Conservation (phyloP, 2,888 invertebrate genomes). For the Hofmannophila pseudospretella region DNA sequence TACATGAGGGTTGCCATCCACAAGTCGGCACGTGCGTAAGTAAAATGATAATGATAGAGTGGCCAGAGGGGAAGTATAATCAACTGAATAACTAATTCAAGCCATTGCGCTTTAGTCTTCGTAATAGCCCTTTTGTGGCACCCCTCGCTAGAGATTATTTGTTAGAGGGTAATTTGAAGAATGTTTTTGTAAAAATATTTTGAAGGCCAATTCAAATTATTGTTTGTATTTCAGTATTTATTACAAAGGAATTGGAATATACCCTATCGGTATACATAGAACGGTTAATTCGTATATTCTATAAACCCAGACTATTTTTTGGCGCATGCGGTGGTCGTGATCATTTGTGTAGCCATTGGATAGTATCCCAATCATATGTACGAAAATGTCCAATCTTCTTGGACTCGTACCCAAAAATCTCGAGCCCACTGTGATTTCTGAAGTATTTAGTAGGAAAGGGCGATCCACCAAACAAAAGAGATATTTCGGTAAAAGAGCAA, state of each 20-base stretch:
- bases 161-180: slow-evolving; percentile 40
- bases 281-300: no score
- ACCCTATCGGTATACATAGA: no score
- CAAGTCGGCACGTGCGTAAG: slow-evolving; percentile 65
- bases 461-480: no score
- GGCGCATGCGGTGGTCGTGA: no score
- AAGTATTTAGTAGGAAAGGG: no score
- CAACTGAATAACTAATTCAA: slow-evolving; percentile 76
- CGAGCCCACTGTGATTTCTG: slow-evolving; percentile 2
- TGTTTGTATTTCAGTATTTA: not conserved
- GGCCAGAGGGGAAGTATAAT: slow-evolving; percentile 67
- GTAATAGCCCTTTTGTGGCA: slow-evolving; percentile 60
- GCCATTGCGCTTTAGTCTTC: slow-evolving; percentile 61
- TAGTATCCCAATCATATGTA: no score
- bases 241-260: no score
- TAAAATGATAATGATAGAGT: slow-evolving; percentile 75
- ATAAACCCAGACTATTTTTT: no score
- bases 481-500: not conserved
- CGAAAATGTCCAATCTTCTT: no score
- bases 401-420: no score
- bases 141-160: slow-evolving; percentile 34
- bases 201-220: slow-evolving; percentile 22
- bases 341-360: no score
- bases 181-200: slow-evolving; percentile 55
- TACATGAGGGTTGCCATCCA: slow-evolving; percentile 49